Percentiles rank a stretch among this genome's conserved stretches.
Conservation (phyloP, 2,113 vertebrate species). For the Raja brachyura region DNA sequence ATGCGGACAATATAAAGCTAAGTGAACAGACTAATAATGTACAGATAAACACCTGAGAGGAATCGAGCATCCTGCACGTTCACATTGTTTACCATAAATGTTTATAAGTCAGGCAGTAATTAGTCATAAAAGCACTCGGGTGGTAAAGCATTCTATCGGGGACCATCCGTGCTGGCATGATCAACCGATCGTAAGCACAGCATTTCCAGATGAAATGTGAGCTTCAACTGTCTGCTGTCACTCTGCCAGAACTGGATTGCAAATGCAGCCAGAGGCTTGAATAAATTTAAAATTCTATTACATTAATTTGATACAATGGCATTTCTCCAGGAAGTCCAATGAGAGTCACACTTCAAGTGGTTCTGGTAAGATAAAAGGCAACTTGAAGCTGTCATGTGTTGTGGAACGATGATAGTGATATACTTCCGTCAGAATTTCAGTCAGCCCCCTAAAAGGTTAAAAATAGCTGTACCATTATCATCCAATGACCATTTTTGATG, state of each 20-base stretch:
- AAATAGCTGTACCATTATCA: neutral
- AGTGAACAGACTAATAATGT: neutral
- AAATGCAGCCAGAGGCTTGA: constrained; percentile 16
- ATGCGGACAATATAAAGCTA: neutral
- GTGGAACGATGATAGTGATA: neutral
- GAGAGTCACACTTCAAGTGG: neutral
- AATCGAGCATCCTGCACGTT: neutral
- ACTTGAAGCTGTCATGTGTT: constrained; percentile 15
- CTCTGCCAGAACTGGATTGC: neutral
- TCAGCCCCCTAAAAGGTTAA: neutral
- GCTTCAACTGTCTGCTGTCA: too few species aligned
- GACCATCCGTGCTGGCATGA: neutral
- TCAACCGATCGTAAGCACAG: neutral
- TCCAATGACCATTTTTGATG: neutral
- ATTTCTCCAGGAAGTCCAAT: constrained; percentile 13
- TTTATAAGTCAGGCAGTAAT: constrained; percentile 19
- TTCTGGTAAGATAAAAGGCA: neutral
- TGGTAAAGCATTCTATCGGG: neutral
- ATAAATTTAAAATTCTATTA: constrained; percentile 27
- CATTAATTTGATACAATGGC: neutral
- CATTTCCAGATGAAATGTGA: constrained; percentile 18
- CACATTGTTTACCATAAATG: neutral
- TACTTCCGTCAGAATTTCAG: neutral
- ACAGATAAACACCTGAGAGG: neutral
- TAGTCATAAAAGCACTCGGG: neutral